phyloP scores from a whole-genome alignment of 2,797 vertebrate genomes.

The Melanotaenia trifasciata region DNA sequence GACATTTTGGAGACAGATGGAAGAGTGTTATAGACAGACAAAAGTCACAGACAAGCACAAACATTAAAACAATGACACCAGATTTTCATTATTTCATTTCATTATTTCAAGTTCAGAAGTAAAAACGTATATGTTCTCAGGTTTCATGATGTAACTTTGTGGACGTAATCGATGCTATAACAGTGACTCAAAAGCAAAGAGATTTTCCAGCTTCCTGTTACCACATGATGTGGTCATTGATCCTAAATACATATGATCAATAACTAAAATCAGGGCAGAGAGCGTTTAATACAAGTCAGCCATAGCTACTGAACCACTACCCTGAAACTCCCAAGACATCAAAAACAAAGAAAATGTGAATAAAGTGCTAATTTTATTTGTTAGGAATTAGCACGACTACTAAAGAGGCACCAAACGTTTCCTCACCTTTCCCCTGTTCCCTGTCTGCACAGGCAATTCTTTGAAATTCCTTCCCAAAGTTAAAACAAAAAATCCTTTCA shows the following conservation, averaged over 20 bases:
- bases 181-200: background rate
- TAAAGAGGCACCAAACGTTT: background rate
- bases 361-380: background rate
- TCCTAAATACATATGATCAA: conserved; percentile 51
- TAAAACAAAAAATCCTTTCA: conserved; percentile 31
- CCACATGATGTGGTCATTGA: conserved; percentile 54
- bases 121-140: background rate
- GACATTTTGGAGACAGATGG: conserved; percentile 20
- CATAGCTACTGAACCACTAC: background rate
- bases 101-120: background rate
- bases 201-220: conserved; percentile 11
- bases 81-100: background rate
- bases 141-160: background rate
- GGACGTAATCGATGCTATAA: background rate
- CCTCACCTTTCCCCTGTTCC: conserved; percentile 50
- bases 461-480: conserved; percentile 39
- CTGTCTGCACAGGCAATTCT: conserved; percentile 6
- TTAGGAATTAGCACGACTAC: background rate
- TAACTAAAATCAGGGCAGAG: conserved; percentile 51
- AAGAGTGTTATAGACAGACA: conserved; percentile 13
- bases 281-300: conserved; percentile 46
- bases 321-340: background rate
- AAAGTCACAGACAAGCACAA: conserved; percentile 9
- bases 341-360: background rate
- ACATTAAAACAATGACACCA: background rate